A percentile compares a stretch with the other conserved stretches of the same genome.
Conservation (phyloP, 2,113 vertebrate genomes). For the Parotia lawesii region DNA sequence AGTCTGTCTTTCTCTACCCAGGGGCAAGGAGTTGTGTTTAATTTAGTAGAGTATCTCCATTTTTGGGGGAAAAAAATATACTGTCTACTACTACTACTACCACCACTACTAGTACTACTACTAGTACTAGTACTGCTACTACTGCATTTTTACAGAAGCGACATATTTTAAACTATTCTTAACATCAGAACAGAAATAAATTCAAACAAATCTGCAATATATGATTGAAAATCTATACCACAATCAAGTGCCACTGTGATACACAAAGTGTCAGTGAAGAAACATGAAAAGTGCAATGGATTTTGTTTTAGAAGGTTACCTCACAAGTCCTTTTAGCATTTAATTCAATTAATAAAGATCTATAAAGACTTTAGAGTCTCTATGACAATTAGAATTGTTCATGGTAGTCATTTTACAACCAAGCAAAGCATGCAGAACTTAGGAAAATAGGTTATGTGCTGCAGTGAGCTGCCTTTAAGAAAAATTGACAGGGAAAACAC, state of each 20-base stretch:
- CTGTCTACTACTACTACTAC: no score
- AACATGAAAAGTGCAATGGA: not conserved
- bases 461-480: not conserved
- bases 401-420: not conserved
- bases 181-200: not conserved
- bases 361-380: not conserved
- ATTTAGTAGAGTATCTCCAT: not conserved
- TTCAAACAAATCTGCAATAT: not conserved
- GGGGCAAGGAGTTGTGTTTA: not conserved
- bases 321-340: not conserved
- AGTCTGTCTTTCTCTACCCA: not conserved
- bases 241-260: rapidly evolving
- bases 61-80: not conserved
- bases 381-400: not conserved
- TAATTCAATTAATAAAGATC: not conserved
- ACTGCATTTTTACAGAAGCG: not conserved
- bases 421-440: not conserved
- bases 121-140: not conserved
- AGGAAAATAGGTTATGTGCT: not conserved
- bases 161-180: not conserved
- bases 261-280: not conserved
- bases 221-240: not conserved
- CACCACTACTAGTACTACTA: not conserved
- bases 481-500: not conserved
- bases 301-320: not conserved